Percentiles rank a stretch among this genome's conserved stretches.
phyloP scores from a whole-genome alignment of 1,140 invertebrate species.

The Daktulosphaira vitifoliae region DNA sequence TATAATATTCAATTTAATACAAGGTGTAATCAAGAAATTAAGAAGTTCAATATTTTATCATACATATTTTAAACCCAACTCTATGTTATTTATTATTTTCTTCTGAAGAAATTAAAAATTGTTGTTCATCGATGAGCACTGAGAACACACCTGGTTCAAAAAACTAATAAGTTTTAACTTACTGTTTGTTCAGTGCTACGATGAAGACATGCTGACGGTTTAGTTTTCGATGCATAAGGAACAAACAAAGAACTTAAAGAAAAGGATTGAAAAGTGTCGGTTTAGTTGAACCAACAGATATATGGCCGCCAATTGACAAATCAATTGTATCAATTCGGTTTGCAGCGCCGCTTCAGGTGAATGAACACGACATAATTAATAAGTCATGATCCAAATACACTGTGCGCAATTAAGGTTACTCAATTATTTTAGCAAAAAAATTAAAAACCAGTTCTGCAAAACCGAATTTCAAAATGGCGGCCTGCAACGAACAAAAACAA shows the following conservation, averaged over 20 bases:
- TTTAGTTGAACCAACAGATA: slow-evolving; percentile 21
- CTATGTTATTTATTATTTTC: too few relatives aligned
- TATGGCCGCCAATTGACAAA: slow-evolving; percentile 28
- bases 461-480: slow-evolving; percentile 33
- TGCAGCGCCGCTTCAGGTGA: slow-evolving; percentile 27
- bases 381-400: slow-evolving; percentile 31
- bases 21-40: background rate
- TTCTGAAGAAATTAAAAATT: slow-evolving; percentile 7
- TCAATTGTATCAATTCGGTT: slow-evolving; percentile 30
- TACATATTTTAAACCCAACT: background rate
- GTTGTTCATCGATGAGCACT: slow-evolving; percentile 28
- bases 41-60: background rate
- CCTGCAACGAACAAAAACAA: slow-evolving; percentile 32
- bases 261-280: slow-evolving; percentile 19
- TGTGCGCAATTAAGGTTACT: slow-evolving; percentile 27
- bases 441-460: slow-evolving; percentile 30
- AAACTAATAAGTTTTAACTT: slow-evolving; percentile 31
- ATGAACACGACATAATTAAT: slow-evolving; percentile 21
- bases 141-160: slow-evolving; percentile 23
- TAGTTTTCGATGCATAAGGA: slow-evolving; percentile 25
- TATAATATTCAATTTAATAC: too few relatives aligned
- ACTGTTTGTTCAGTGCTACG: slow-evolving; percentile 31
- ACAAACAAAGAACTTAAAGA: background rate
- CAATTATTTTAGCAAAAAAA: slow-evolving; percentile 20
- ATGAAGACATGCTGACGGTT: slow-evolving; percentile 27